Conservation (phyloP, 2,113 vertebrate genomes). For the Dolichotis patagonum region DNA sequence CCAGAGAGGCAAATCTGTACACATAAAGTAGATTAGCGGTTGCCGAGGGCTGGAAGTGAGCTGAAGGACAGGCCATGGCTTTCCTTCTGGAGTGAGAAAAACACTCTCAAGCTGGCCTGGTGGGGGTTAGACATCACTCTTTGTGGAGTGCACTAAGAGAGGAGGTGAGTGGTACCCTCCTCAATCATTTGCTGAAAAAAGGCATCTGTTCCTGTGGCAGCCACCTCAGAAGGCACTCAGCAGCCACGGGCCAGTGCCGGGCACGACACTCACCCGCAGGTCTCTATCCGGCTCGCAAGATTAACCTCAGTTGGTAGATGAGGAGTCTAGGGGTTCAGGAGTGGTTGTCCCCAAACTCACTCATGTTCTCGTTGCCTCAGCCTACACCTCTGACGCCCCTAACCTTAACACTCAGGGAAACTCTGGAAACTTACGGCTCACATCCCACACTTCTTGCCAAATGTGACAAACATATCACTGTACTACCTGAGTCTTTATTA, state of each 20-base stretch:
- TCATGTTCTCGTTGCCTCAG: background rate
- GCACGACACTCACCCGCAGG: background rate
- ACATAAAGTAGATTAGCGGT: background rate
- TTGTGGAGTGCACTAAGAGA: background rate
- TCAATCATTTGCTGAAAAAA: background rate
- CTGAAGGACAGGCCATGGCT: accelerated
- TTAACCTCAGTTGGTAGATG: too few species aligned
- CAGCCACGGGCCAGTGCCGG: background rate
- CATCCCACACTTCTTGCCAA: background rate
- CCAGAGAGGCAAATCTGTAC: accelerated
- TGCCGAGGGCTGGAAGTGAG: accelerated
- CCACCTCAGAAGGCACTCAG: background rate
- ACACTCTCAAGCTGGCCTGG: background rate
- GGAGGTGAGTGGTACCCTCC: background rate
- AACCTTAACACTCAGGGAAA: background rate
- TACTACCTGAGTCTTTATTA: background rate
- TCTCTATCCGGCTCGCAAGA: too few species aligned
- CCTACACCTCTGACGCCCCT: background rate
- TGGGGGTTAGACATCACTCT: background rate
- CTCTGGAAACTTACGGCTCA: background rate
- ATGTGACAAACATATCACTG: background rate
- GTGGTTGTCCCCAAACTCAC: background rate
- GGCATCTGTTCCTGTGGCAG: too few species aligned
- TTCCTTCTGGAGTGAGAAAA: accelerated
- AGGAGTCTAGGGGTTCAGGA: background rate